Percentiles rank a stretch among this genome's conserved stretches.
Conservation (phyloP, 2,888 invertebrate genomes). For the Cistogaster globosa region DNA sequence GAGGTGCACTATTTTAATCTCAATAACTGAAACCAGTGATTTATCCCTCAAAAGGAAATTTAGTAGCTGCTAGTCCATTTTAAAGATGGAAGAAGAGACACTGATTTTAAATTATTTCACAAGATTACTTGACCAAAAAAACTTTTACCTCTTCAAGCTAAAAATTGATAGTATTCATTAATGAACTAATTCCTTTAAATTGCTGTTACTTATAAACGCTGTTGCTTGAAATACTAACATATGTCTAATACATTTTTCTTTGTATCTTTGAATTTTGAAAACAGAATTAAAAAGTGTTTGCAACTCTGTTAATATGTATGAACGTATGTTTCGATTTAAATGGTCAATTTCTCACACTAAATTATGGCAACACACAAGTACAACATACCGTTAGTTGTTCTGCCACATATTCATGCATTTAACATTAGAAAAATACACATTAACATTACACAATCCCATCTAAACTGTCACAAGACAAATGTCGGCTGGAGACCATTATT, state of each 20-base stretch:
- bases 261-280: constrained; percentile 26
- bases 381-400: not conserved
- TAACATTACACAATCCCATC: constrained; percentile 1
- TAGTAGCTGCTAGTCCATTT: too few species aligned
- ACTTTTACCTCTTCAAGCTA: not conserved
- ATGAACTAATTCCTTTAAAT: constrained; percentile 25
- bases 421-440: constrained; percentile 40
- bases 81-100: too few species aligned
- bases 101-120: too few species aligned
- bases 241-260: constrained; percentile 16
- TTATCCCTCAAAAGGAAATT: too few species aligned
- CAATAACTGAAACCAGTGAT: too few species aligned
- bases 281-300: constrained; percentile 68
- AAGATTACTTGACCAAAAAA: too few species aligned
- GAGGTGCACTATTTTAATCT: too few species aligned
- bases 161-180: not conserved
- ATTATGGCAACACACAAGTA: constrained; percentile 71
- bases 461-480: constrained; percentile 18
- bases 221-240: constrained; percentile 22
- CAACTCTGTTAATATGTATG: constrained; percentile 75
- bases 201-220: constrained; percentile 8
- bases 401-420: not conserved
- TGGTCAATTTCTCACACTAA: constrained; percentile 82
- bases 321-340: constrained; percentile 76
- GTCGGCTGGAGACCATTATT: constrained; percentile 14